Evolutionary conservation across 92 coral and sea anemone genomes (phyloP).

Genomic region (Palythoa caribaeorum): DNA sequence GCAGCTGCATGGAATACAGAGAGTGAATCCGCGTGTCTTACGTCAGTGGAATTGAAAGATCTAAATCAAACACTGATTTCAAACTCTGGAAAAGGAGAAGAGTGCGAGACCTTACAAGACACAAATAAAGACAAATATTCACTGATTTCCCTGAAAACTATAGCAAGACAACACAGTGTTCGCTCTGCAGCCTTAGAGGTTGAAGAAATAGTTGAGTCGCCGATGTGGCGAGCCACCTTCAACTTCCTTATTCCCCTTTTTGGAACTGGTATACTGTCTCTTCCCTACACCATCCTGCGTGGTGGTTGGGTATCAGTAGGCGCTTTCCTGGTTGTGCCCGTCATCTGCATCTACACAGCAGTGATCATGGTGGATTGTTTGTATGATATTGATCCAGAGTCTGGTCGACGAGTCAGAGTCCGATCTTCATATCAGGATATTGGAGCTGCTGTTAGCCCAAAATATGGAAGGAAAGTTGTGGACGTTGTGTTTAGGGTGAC

Average conservation of each 20-base stretch:
- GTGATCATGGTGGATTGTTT: constrained; percentile 21
- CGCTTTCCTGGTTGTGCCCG: constrained; percentile 13
- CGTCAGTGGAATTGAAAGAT: neutral
- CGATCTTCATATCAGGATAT: constrained; percentile 15
- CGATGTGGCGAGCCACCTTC: constrained; percentile 21
- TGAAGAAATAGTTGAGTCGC: neutral
- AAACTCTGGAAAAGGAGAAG: neutral
- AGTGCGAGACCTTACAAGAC: neutral
- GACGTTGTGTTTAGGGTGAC: neutral
- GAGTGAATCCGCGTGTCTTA: neutral
- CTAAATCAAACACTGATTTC: neutral
- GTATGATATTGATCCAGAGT: constrained; percentile 19
- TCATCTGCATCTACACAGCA: constrained; percentile 10
- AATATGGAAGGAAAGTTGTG: constrained; percentile 22
- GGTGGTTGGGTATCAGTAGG: constrained; percentile 24
- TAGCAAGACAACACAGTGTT: neutral
- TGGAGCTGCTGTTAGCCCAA: constrained; percentile 29
- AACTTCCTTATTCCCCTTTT: constrained; percentile 9
- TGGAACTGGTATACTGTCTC: constrained; percentile 25
- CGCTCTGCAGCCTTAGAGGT: neutral
- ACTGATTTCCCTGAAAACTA: neutral
- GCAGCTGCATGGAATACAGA: neutral
- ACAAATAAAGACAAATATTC: constrained; percentile 5
- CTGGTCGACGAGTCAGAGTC: constrained; percentile 22
- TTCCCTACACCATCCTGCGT: constrained; percentile 24